Evolutionary conservation across 1,140 invertebrate species (phyloP).

Genomic region (Elysia chlorotica): DNA sequence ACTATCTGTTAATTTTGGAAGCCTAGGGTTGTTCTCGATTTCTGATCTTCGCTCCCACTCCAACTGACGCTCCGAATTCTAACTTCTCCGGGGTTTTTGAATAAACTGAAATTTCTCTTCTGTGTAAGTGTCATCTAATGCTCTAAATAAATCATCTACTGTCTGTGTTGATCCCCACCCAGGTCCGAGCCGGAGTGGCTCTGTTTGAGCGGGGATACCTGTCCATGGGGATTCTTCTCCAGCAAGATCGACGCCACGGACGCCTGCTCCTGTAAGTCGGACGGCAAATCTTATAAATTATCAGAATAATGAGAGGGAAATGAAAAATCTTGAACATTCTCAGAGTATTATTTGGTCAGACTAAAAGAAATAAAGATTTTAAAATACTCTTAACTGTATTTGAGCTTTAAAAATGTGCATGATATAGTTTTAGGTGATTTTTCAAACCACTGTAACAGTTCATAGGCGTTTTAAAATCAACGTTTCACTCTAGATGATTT

Average conservation of each 20-base stretch:
- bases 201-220: constrained; percentile 13
- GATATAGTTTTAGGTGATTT: no score
- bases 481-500: no score
- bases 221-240: neutral
- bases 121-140: neutral
- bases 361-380: no score
- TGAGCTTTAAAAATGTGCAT: no score
- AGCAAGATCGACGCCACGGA: neutral
- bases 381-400: no score
- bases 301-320: neutral
- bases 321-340: neutral
- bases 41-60: neutral
- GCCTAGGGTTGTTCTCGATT: neutral
- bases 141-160: neutral
- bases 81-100: no score
- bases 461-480: no score
- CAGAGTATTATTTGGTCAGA: no score
- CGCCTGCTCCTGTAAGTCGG: constrained; percentile 20
- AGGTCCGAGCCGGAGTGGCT: constrained; percentile 26
- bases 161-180: neutral
- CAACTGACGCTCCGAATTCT: neutral
- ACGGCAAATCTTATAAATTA: neutral
- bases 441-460: no score
- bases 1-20: no score
- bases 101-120: neutral